Evolutionary conservation across 1,140 invertebrate genomes (phyloP).

Genomic region (Sycophaga agraensis): DNA sequence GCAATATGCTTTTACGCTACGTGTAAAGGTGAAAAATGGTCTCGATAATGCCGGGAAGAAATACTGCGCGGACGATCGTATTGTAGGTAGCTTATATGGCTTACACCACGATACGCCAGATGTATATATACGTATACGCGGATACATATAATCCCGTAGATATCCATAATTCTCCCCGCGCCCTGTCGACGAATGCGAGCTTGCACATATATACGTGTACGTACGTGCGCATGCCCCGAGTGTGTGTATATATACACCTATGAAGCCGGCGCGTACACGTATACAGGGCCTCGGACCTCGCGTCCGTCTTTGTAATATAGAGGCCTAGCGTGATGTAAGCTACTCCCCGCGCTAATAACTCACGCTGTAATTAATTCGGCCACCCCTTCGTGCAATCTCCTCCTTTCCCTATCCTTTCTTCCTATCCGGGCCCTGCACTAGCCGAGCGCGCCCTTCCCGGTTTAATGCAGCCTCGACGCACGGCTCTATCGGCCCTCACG

Average conservation of each 20-base stretch:
- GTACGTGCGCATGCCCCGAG: no score
- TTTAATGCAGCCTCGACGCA: neutral
- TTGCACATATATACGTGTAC: neutral
- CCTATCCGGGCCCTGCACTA: no score
- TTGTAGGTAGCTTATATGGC: no score
- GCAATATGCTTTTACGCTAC: no score
- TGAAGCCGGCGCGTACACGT: neutral
- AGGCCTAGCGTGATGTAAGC: constrained; percentile 9
- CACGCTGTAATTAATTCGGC: constrained; percentile 20
- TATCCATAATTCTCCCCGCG: no score
- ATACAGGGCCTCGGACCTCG: neutral
- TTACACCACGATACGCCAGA: no score
- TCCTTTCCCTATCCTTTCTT: constrained; percentile 6
- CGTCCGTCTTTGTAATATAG: constrained; percentile 14
- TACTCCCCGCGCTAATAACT: constrained; percentile 13
- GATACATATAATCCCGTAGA: no score
- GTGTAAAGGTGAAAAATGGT: no score
- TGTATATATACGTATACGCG: no score
- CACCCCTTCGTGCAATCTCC: constrained; percentile 17
- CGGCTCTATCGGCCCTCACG: constrained; percentile 6
- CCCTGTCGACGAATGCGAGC: neutral
- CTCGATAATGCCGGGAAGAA: no score
- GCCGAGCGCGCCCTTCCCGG: neutral
- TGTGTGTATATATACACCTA: neutral
- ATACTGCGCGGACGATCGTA: no score